phyloP scores from a whole-genome alignment of 2,888 invertebrate genomes.

The Mesorhabditis spiculigera region DNA sequence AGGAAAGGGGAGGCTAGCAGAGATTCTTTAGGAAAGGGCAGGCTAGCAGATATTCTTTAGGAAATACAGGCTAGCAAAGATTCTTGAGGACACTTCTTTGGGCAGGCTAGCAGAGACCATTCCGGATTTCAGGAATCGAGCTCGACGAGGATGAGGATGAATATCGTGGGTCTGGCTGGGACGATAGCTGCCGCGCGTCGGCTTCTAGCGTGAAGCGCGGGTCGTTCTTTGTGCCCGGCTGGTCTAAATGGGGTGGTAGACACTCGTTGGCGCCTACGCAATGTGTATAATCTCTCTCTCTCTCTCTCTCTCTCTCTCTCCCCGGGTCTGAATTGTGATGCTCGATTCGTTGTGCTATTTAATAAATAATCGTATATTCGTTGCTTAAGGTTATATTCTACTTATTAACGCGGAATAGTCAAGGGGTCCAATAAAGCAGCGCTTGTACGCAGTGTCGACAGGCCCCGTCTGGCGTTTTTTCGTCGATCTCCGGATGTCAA shows the following conservation, averaged over 20 bases:
- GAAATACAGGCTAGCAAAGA: too few species aligned
- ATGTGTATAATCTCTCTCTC: not conserved
- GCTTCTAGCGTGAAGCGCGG: not conserved
- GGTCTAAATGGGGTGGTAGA: not conserved
- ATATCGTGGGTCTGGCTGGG: not conserved
- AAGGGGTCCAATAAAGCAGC: conserved; percentile 10
- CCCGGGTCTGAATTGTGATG: too few species aligned
- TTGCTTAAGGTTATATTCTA: too few species aligned
- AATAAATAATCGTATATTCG: too few species aligned
- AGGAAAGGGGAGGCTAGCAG: too few species aligned
- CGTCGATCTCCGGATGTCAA: not conserved
- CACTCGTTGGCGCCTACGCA: conserved; percentile 6
- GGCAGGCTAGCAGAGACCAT: too few species aligned
- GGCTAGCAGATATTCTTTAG: too few species aligned
- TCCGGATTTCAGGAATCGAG: not conserved
- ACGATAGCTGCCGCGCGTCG: not conserved
- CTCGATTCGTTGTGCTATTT: too few species aligned
- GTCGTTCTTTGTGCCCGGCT: not conserved
- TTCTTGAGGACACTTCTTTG: too few species aligned
- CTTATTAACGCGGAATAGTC: too few species aligned
- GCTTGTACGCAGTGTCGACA: not conserved
- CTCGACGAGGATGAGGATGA: not conserved
- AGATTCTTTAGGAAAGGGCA: too few species aligned
- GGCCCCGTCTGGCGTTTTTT: not conserved
- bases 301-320: too few species aligned